phyloP scores from a whole-genome alignment of 2,888 invertebrate genomes.

The Xylota sylvarum region DNA sequence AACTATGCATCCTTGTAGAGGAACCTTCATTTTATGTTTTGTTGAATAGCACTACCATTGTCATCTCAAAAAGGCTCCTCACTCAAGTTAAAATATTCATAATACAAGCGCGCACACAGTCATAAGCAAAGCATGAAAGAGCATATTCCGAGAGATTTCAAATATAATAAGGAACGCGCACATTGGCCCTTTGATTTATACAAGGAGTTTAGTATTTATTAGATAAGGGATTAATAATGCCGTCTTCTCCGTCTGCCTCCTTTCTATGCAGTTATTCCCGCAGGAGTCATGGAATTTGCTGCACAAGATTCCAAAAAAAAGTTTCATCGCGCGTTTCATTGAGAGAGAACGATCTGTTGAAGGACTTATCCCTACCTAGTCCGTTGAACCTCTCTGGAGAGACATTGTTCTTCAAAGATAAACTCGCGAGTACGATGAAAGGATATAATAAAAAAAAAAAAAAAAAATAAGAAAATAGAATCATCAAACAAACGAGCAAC shows the following conservation, averaged over 20 bases:
- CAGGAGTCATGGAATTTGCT: conserved; percentile 41
- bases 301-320: conserved; percentile 48
- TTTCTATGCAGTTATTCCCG: conserved; percentile 36
- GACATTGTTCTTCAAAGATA: conserved; percentile 32
- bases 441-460: conserved; percentile 11
- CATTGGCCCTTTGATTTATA: conserved; percentile 49
- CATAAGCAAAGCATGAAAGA: conserved; percentile 30
- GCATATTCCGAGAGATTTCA: conserved; percentile 24
- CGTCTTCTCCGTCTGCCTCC: not conserved
- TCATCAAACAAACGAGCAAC: conserved; percentile 45
- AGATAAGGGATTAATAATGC: conserved; percentile 62
- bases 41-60: not conserved
- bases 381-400: conserved; percentile 22
- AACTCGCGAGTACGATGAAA: conserved; percentile 23
- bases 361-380: not conserved
- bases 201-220: conserved; percentile 59
- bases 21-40: not conserved
- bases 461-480: conserved; percentile 33
- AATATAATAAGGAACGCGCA: conserved; percentile 20
- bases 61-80: not conserved
- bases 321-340: conserved; percentile 43
- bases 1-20: no score
- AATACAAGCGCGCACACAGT: not conserved
- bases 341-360: conserved; percentile 29
- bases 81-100: conserved; percentile 19